Evolutionary conservation across 2,888 invertebrate genomes (phyloP), one percentile per base, ranked within the genome.

Genomic region (Allophyes oxyacanthae): DNA sequence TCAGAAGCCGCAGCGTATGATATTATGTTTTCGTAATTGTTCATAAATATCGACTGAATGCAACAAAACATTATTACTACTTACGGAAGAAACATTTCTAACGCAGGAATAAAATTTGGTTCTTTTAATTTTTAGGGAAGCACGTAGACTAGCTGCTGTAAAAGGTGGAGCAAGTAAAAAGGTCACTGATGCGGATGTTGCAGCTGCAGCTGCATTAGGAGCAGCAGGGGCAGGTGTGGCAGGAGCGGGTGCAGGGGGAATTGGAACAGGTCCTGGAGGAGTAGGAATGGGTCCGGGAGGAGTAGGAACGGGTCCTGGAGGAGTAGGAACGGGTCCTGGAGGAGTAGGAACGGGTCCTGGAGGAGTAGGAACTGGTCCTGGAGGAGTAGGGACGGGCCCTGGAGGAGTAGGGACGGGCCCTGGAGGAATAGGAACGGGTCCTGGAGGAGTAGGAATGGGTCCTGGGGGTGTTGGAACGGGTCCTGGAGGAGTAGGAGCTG

Each of bases 1-100:
- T 36, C 60, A 37, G 43, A 54, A 48, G 59, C 50, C 28, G 44
- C 20, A 36, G 48, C 56, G 64, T 57, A 66, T 6, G 37, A 14
- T 7, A 20, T 20, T 6, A n/a, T n/a, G 5, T 30, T 40, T 36
- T 14, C 5, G 2, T 3, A 7, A 8, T 14, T 6, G 8, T 7
- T 36, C 4, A 20, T 20, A 20, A 20, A 20, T 20, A 20, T 4
- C 4, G 4, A 20, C 20, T 20, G 20, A 20, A 20, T 20, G 20
- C 20, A 3, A 20, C 20, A 20, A 4, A 20, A 20, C 2, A 20
- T 20, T 20, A 20, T 20, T 20, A 20, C 20, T n/a, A 4, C 20
- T 20, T 20, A 20, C 20, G 20, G 2, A 20, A 20, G 2, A 2
- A 4, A 20, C 20, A 20, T 20, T 20, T 4, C 2, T 20, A 20